Evolutionary conservation across 1,140 invertebrate species (phyloP).

Genomic region (Saccostrea cuccullata): DNA sequence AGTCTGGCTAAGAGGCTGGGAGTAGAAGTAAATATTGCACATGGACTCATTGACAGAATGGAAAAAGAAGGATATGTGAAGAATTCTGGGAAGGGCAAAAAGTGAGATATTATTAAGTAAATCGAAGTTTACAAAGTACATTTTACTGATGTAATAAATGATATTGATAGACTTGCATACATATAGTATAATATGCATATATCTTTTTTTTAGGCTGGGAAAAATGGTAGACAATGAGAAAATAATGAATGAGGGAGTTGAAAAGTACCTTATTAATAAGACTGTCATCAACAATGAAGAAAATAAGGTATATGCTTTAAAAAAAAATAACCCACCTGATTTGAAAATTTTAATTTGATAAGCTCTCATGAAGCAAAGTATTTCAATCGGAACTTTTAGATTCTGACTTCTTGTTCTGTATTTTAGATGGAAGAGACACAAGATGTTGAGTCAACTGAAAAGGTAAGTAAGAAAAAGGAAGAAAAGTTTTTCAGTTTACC

Average conservation of each 20-base stretch:
- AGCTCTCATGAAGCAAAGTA: too few relatives aligned
- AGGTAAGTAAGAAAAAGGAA: background rate
- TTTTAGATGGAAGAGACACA: background rate
- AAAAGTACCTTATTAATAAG: slow-evolving; percentile 66
- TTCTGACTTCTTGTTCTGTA: background rate
- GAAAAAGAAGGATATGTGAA: slow-evolving; percentile 76
- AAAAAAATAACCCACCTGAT: background rate
- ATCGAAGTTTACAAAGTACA: background rate
- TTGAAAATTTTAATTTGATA: background rate
- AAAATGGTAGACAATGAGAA: slow-evolving; percentile 73
- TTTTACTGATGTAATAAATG: too few relatives aligned
- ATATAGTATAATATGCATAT: background rate
- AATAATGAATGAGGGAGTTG: slow-evolving; percentile 67
- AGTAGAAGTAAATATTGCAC: slow-evolving; percentile 73
- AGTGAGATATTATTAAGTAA: slow-evolving; percentile 56
- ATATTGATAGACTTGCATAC: background rate
- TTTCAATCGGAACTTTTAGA: background rate
- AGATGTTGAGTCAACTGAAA: background rate
- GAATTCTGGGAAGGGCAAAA: slow-evolving; percentile 68
- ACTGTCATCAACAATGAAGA: slow-evolving; percentile 23
- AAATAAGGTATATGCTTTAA: background rate
- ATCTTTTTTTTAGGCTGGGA: slow-evolving; percentile 66
- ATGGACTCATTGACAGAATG: slow-evolving; percentile 74
- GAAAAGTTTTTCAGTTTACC: too few relatives aligned
- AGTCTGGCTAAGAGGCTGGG: slow-evolving; percentile 72